A percentile compares a stretch with the other conserved stretches of the same genome.
phyloP scores from a whole-genome alignment of 1,140 invertebrate species.

The Lepidotrigona ventralis region DNA sequence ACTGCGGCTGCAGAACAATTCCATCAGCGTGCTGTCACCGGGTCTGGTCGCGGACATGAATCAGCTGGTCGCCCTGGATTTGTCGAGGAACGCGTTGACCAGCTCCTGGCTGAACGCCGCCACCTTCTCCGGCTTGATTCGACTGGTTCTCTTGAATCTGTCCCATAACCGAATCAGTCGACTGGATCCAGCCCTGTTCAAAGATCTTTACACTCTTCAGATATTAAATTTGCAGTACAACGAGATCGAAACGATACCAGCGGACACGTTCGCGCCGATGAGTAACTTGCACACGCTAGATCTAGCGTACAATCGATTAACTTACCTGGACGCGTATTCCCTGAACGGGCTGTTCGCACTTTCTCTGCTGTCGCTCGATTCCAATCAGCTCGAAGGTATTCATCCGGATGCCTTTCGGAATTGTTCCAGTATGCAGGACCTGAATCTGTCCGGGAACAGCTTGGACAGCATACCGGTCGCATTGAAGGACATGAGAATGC shows the following conservation, averaged over 20 bases:
- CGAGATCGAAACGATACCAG: conserved; percentile 86
- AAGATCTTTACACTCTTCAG: conserved; percentile 90
- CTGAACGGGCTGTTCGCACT: conserved; percentile 91
- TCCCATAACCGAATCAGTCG: conserved; percentile 91
- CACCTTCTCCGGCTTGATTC: conserved; percentile 92
- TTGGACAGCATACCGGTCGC: conserved; percentile 87
- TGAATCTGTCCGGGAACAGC: conserved; percentile 91
- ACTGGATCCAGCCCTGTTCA: conserved; percentile 90
- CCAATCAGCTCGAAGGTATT: conserved; percentile 87
- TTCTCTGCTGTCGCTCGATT: conserved; percentile 89
- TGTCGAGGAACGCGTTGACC: conserved; percentile 92
- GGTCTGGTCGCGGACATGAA: conserved; percentile 91
- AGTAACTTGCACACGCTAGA: conserved; percentile 91
- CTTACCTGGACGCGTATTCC: conserved; percentile 86
- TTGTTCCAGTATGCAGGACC: conserved; percentile 88
- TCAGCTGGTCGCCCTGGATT: conserved; percentile 91
- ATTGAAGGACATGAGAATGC: conserved; percentile 86
- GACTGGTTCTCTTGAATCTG: conserved; percentile 91
- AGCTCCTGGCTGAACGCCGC: conserved; percentile 90
- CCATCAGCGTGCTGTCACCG: conserved; percentile 89
- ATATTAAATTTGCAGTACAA: conserved; percentile 91
- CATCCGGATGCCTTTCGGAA: conserved; percentile 90
- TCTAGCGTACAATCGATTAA: conserved; percentile 88
- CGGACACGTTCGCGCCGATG: conserved; percentile 89
- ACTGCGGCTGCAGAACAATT: conserved; percentile 93